These are phyloP conservation scores for Tamandua tetradactyla DNA, from an alignment of 2,797 vertebrate genomes.

Conservation along the genomic window DNA sequence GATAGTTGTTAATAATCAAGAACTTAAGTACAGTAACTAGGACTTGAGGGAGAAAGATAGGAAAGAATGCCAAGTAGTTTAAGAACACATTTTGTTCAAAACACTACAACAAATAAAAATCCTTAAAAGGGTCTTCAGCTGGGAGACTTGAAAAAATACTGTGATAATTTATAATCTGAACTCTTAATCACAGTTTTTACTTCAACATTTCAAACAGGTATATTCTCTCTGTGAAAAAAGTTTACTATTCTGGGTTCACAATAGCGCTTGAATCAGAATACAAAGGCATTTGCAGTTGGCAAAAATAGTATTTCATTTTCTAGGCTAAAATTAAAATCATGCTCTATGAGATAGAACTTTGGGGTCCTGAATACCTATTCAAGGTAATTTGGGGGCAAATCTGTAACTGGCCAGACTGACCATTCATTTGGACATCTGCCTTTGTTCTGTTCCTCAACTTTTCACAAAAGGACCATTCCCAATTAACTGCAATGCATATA, in stretches of 20 bases:
- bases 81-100: not conserved
- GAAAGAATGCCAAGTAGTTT: not conserved
- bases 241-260: not conserved
- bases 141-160: not conserved
- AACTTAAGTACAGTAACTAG: not conserved
- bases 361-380: not conserved
- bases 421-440: not conserved
- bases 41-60: not conserved
- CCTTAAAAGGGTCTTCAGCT: not conserved
- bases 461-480: not conserved
- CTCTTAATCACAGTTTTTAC: not conserved
- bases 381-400: not conserved
- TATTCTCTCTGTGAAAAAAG: not conserved
- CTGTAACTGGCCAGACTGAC: not conserved
- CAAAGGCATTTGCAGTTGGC: not conserved
- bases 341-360: not conserved
- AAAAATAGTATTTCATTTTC: not conserved
- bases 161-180: not conserved
- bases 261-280: not conserved
- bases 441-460: not conserved
- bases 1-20: not conserved
- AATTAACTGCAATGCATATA: not conserved
- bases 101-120: not conserved
- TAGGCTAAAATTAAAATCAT: not conserved
- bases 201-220: not conserved